These are phyloP conservation scores for Erethizon dorsatum DNA, from an alignment of 2,797 vertebrate genomes.

Conservation along the genomic window DNA sequence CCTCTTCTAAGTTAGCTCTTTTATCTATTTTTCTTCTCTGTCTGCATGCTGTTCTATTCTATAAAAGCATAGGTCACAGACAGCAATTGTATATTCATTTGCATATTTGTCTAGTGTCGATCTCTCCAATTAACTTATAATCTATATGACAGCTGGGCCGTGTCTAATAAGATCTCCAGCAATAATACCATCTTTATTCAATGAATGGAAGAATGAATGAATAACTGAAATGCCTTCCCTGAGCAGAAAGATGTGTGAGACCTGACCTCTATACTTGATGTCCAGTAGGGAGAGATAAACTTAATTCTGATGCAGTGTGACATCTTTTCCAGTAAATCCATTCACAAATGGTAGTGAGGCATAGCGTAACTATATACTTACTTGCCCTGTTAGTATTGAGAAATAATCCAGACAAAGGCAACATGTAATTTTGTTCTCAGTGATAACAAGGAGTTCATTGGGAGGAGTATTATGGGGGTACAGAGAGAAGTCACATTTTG, in stretches of 20 bases:
- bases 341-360: background rate
- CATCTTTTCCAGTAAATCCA: no score
- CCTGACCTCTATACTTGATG: background rate
- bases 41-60: background rate
- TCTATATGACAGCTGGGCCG: background rate
- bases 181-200: background rate
- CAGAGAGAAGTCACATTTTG: background rate
- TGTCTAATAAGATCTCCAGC: background rate
- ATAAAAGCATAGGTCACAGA: background rate
- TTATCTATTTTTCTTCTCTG: background rate
- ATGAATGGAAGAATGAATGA: conserved; percentile 12
- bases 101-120: background rate
- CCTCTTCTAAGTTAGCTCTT: background rate
- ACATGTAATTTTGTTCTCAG: background rate
- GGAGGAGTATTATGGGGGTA: background rate
- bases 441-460: background rate
- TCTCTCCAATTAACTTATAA: background rate
- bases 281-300: background rate
- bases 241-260: background rate
- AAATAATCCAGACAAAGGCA: background rate
- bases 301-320: background rate
- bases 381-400: background rate
- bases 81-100: background rate
- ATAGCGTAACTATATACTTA: fast-evolving
- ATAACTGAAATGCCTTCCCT: background rate